Percentiles rank a stretch among this genome's conserved stretches.
Conservation (phyloP, 2,888 invertebrate species). For the Harmothoe impar region DNA sequence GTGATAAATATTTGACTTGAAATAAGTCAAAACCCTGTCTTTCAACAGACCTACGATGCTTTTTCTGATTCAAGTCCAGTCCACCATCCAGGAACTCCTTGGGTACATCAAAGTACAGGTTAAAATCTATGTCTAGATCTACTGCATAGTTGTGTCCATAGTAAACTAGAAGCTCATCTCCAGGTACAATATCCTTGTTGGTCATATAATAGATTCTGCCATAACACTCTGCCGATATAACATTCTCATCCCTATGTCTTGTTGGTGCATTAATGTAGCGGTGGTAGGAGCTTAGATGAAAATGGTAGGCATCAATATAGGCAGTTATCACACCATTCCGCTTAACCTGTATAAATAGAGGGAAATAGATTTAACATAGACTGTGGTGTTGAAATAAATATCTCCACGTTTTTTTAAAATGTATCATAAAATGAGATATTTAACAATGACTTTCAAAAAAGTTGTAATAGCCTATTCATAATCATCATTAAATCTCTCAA, state of each 20-base stretch:
- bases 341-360: too few relatives aligned
- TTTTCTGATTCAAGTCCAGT: background rate
- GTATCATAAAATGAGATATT: too few relatives aligned
- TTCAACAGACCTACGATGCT: too few relatives aligned
- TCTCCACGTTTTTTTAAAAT: too few relatives aligned
- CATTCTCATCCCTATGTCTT: background rate
- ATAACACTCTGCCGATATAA: background rate
- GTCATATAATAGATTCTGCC: slow-evolving; percentile 7
- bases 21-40: too few relatives aligned
- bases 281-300: background rate
- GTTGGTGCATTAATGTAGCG: background rate
- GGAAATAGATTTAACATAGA: too few relatives aligned
- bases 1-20: too few relatives aligned
- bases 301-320: background rate
- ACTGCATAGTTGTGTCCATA: slow-evolving; percentile 11
- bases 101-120: background rate
- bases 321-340: too few relatives aligned
- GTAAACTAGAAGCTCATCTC: slow-evolving; percentile 19
- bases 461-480: too few relatives aligned
- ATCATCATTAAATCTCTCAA: too few relatives aligned
- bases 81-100: background rate
- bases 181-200: background rate
- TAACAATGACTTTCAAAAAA: too few relatives aligned
- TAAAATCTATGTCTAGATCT: background rate
- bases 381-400: too few relatives aligned